phyloP scores from a whole-genome alignment of 2,888 invertebrate genomes.

The Chydorus sphaericus region DNA sequence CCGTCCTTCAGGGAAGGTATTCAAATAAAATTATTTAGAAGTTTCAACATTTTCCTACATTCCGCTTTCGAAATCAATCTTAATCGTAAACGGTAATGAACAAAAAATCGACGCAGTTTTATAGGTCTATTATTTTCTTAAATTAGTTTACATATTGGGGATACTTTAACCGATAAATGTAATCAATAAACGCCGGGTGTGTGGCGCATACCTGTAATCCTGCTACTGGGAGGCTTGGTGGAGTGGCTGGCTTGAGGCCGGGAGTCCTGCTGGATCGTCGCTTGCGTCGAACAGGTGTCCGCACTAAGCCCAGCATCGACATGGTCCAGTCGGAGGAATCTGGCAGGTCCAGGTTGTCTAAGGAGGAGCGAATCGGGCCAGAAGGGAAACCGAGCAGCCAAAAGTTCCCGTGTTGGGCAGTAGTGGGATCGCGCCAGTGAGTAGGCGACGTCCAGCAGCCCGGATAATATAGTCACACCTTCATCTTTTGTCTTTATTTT shows the following conservation, averaged over 20 bases:
- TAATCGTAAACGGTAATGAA: too few species aligned
- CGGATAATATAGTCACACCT: too few species aligned
- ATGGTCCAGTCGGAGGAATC: conserved; percentile 81
- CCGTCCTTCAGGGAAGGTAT: too few species aligned
- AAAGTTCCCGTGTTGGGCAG: conserved; percentile 97
- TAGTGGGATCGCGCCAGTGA: conserved; percentile 98
- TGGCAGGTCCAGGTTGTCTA: conserved; percentile 73
- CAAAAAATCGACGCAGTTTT: too few species aligned
- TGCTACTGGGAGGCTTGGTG: conserved; percentile 85
- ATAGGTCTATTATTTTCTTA: too few species aligned
- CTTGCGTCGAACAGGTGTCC: conserved; percentile 32
- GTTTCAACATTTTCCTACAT: too few species aligned
- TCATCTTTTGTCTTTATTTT: too few species aligned
- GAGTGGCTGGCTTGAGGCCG: conserved; percentile 84
- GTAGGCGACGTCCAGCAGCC: too few species aligned
- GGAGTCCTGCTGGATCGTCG: conserved; percentile 49
- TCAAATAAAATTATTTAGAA: too few species aligned
- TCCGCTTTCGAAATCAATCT: too few species aligned
- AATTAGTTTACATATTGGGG: too few species aligned
- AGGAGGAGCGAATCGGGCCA: conserved; percentile 97
- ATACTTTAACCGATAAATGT: too few species aligned
- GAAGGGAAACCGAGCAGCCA: conserved; percentile 99
- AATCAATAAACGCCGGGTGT: conserved; percentile 87
- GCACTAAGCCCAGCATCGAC: conserved; percentile 93
- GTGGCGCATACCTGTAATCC: conserved; percentile 97